Percentiles rank a stretch among this genome's conserved stretches.
These are phyloP conservation scores for Peromyscus melanophrys DNA, from an alignment of 2,797 vertebrate genomes.

Conservation along the genomic window DNA sequence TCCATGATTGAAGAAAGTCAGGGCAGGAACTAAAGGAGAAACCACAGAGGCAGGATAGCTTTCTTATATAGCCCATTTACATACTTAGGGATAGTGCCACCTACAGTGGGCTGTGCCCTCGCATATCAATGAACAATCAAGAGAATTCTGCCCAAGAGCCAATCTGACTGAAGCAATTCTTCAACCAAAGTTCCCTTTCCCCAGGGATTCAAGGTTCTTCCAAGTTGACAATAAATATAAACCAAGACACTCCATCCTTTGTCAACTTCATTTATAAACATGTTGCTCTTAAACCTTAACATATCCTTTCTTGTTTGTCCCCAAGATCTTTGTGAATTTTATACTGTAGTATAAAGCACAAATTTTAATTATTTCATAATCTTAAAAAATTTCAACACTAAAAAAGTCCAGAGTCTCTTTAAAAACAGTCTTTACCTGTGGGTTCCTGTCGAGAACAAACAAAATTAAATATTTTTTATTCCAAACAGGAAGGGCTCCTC, in stretches of 20 bases:
- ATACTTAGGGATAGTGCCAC: neutral
- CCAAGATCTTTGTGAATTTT: neutral
- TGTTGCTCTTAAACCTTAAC: neutral
- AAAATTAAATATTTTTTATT: neutral
- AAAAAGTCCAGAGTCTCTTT: neutral
- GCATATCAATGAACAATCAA: neutral
- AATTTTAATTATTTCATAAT: neutral
- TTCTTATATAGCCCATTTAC: neutral
- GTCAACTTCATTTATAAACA: too few relatives aligned
- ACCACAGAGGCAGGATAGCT: neutral
- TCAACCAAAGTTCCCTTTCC: neutral
- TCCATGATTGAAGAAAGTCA: neutral
- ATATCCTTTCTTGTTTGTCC: neutral
- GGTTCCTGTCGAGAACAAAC: too few relatives aligned
- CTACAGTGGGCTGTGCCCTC: too few relatives aligned
- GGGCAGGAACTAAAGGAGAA: neutral
- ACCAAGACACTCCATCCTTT: neutral
- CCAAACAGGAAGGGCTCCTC: neutral
- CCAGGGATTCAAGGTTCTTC: neutral
- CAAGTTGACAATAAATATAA: neutral
- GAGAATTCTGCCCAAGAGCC: neutral
- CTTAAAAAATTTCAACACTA: neutral
- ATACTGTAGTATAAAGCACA: neutral
- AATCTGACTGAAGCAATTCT: neutral
- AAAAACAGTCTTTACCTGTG: neutral